Percentiles rank a stretch among this genome's conserved stretches.
Conservation (phyloP, 2,888 invertebrate species). For the Acanthopleura granulata region DNA sequence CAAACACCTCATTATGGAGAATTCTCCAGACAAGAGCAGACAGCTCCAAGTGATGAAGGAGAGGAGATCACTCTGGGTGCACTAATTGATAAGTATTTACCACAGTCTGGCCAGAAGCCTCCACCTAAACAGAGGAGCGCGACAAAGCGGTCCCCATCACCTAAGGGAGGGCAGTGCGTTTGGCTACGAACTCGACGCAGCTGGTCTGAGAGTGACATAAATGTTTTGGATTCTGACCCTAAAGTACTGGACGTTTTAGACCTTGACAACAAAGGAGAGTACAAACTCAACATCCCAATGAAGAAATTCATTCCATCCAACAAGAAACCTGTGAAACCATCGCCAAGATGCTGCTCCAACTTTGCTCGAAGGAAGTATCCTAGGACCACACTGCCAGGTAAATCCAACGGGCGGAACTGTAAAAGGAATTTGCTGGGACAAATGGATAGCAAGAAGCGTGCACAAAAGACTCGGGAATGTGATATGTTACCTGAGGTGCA, state of each 20-base stretch:
- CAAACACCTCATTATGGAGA: no score
- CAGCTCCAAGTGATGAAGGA: neutral
- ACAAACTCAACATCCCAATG: neutral
- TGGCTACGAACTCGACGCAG: neutral
- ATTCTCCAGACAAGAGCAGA: no score
- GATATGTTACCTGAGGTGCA: neutral
- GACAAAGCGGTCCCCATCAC: neutral
- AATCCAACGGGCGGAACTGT: neutral
- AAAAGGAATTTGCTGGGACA: neutral
- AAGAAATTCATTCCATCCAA: neutral
- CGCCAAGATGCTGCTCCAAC: neutral
- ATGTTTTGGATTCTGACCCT: neutral
- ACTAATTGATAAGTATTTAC: neutral
- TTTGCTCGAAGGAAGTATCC: neutral
- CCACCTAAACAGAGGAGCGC: no score
- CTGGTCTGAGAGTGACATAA: neutral
- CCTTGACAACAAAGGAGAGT: neutral
- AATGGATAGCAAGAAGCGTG: neutral
- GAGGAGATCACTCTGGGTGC: constrained; percentile 1
- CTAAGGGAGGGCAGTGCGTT: neutral
- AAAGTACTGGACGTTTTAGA: neutral
- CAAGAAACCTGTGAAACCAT: neutral
- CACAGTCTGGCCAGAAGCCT: neutral
- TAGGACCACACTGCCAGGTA: neutral
- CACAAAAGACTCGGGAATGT: neutral